phyloP scores from a whole-genome alignment of 2,888 invertebrate genomes.

The Tenthredo amoena region DNA sequence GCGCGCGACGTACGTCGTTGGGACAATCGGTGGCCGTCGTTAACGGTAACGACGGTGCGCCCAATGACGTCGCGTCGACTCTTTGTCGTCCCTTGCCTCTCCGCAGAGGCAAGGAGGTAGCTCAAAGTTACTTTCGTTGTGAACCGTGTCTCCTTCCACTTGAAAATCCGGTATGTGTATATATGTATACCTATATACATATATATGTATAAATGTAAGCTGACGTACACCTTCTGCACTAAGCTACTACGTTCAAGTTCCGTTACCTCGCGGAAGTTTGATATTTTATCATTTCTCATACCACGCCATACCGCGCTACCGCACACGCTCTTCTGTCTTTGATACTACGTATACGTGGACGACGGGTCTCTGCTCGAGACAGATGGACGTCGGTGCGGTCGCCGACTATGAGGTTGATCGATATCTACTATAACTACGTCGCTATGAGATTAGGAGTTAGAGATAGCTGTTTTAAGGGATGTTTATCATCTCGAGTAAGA shows the following conservation, averaged over 20 bases:
- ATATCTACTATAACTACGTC: not conserved
- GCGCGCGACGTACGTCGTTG: slow-evolving; percentile 65
- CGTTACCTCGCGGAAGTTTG: slow-evolving; percentile 1
- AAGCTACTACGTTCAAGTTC: not conserved
- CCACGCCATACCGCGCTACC: not conserved
- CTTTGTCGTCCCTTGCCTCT: slow-evolving; percentile 56
- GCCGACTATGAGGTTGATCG: not conserved
- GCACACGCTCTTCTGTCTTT: not conserved
- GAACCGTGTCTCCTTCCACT: slow-evolving; percentile 12
- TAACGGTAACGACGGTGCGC: slow-evolving; percentile 73
- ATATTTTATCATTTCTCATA: slow-evolving; percentile 18
- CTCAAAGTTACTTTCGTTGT: not conserved
- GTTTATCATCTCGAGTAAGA: not conserved
- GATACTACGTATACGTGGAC: not conserved
- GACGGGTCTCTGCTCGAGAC: not conserved
- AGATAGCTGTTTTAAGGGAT: not conserved
- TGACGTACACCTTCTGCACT: not conserved
- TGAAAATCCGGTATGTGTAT: not conserved
- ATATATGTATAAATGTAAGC: not conserved
- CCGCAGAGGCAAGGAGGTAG: not conserved
- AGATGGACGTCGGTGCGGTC: not conserved
- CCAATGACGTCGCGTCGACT: slow-evolving; percentile 69
- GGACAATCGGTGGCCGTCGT: slow-evolving; percentile 74
- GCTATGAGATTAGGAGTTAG: not conserved
- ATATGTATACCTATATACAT: not conserved